A percentile compares a stretch with the other conserved stretches of the same genome.
Evolutionary conservation across 1,140 invertebrate species (phyloP).

Genomic region (Lepidotrigona ventralis): DNA sequence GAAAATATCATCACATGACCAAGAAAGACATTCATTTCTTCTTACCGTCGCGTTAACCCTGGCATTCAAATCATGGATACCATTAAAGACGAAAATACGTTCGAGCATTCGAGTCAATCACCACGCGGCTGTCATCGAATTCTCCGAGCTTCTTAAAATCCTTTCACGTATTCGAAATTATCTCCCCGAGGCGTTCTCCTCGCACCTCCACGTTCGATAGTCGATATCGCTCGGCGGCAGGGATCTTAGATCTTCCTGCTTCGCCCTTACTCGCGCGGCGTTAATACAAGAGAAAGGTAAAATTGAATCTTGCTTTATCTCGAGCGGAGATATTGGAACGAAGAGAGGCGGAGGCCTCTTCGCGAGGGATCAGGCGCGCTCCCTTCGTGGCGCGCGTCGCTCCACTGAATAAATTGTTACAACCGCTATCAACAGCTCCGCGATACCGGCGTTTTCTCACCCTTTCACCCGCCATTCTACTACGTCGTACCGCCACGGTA

Average conservation of each 20-base stretch:
- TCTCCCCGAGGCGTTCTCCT: slow-evolving; percentile 41
- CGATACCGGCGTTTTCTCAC: slow-evolving; percentile 39
- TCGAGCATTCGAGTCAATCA: slow-evolving; percentile 51
- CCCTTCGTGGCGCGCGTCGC: slow-evolving; percentile 55
- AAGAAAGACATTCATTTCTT: background rate
- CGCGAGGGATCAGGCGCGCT: slow-evolving; percentile 59
- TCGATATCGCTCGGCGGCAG: slow-evolving; percentile 59
- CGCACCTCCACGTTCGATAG: slow-evolving; percentile 16
- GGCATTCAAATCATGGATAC: slow-evolving; percentile 6
- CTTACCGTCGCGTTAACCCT: background rate
- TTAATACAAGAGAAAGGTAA: slow-evolving; percentile 68
- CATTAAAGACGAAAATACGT: slow-evolving; percentile 47
- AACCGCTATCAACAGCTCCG: slow-evolving; percentile 60
- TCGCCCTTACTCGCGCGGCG: slow-evolving; percentile 11
- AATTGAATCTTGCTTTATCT: slow-evolving; percentile 78
- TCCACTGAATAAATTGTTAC: slow-evolving; percentile 74
- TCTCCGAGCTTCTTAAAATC: slow-evolving; percentile 18
- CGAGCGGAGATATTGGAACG: slow-evolving; percentile 51
- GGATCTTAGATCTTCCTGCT: slow-evolving; percentile 59
- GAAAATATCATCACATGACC: background rate
- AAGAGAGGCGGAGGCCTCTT: slow-evolving; percentile 44
- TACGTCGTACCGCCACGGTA: slow-evolving; percentile 4
- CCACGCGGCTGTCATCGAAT: background rate
- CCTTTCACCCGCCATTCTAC: background rate
- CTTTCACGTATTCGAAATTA: slow-evolving; percentile 54